Conservation (phyloP, 2,113 vertebrate species). For the Chauna torquata region DNA sequence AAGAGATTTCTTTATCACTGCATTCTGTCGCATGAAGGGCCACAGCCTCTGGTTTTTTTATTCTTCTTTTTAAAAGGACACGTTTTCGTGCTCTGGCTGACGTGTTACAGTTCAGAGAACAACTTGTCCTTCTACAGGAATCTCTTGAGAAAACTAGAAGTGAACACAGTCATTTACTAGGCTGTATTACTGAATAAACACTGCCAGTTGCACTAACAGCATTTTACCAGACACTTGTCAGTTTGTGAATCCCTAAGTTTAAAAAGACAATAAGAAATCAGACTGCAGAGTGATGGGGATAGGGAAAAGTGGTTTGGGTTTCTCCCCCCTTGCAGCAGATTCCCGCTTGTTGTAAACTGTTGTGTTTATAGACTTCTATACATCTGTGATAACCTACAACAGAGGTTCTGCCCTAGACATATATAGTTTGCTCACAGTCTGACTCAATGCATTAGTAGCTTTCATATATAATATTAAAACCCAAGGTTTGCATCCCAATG, state of each 20-base stretch:
- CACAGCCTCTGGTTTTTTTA: background rate
- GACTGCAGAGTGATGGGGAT: background rate
- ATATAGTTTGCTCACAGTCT: background rate
- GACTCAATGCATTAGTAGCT: background rate
- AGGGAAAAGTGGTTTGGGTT: background rate
- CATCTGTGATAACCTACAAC: background rate
- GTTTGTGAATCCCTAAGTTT: background rate
- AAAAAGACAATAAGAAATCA: background rate
- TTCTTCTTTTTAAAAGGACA: background rate
- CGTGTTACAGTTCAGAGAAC: background rate
- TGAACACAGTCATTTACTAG: background rate
- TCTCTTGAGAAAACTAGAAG: constrained; percentile 2
- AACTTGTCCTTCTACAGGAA: background rate
- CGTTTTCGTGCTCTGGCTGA: background rate
- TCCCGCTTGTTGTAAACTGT: background rate
- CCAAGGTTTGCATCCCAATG: background rate
- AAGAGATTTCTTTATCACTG: constrained; percentile 2
- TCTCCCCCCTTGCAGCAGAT: background rate
- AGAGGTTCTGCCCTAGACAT: background rate
- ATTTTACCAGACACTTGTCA: background rate
- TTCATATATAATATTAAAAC: background rate
- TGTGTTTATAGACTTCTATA: background rate
- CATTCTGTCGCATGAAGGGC: background rate
- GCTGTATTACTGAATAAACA: background rate
- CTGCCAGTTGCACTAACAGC: background rate